Base-by-base conservation (phyloP, 2,797 vertebrate species). In the Dipus sagitta region DNA sequence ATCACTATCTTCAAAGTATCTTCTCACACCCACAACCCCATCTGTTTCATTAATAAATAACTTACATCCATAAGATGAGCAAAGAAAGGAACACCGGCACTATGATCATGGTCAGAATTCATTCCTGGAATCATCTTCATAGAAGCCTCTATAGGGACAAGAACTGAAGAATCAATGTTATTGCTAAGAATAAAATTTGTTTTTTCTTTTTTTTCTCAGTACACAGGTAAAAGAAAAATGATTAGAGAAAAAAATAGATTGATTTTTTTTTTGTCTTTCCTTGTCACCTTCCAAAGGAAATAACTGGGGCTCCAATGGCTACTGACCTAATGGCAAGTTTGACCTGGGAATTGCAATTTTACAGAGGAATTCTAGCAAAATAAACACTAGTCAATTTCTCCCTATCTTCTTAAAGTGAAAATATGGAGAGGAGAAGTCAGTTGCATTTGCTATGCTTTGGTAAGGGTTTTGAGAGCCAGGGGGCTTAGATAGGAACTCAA, bases 11-110 rank as follows among this genome's bases (percentile, higher is more conserved):
- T n/a, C 52, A 81, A 60, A 76, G 81, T 58, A n/a, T 90, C 74
- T 95, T 62, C 94, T 82, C 76, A 96, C 89, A 74, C 82, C 91
- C 87, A 87, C 26, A 1, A 70, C 64, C 32, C 95, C 94, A 91
- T 93, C 95, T 95, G 93, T 80, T 60, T 86, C 87, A 64, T 94
- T 92, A 95, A 87, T 79, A 90, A 86, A 92, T 84, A 90, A 90
- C 75, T 84, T 87, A 78, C 34, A 83, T 77, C 86, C 60, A 47
- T 42, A 86, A 89, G 68, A 88, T 68, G 71, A 84, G 47, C 67
- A 72, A 79, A 95, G 78, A 87, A 83, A 70, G 4, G 74, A 85
- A 32, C 60, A 47, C 67, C 26, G 12, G 9, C 67, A 21, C 42
- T 71, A 10, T 76, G 64, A 83, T 38, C 65, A 93, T 72, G 65